Percentiles rank a stretch among this genome's conserved stretches.
These are phyloP conservation scores for Octopus sinensis DNA, from an alignment of 1,140 invertebrate genomes.

Conservation along the genomic window DNA sequence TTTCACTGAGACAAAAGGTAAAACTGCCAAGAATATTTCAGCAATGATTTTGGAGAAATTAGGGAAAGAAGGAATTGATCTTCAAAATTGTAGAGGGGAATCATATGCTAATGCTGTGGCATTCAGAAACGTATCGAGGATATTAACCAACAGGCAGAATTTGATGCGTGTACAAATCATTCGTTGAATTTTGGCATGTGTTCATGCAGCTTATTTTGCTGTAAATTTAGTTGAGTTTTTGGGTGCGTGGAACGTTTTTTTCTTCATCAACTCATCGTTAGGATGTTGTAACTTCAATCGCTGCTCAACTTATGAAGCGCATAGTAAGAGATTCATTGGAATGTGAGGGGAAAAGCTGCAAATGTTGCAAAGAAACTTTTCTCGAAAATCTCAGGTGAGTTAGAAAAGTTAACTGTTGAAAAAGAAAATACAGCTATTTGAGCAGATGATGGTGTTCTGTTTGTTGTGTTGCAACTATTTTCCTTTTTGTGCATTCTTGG, in stretches of 20 bases:
- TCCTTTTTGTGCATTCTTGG: constrained; percentile 3
- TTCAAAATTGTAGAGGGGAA: constrained; percentile 5
- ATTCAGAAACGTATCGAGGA: constrained; percentile 7
- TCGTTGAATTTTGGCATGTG: not conserved
- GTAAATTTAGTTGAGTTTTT: not conserved
- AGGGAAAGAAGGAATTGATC: not conserved
- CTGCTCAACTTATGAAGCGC: no score
- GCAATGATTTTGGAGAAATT: no score
- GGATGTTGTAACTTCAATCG: no score
- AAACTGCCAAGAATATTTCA: no score
- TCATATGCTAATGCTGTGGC: not conserved
- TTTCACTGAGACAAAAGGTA: constrained; percentile 8
- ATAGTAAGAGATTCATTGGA: no score
- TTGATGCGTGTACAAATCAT: constrained; percentile 1
- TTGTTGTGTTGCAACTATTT: constrained; percentile 4
- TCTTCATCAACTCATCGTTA: no score
- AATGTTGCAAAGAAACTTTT: constrained; percentile 4
- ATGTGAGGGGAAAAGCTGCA: not conserved
- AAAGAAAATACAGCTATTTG: constrained; percentile 1
- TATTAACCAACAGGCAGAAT: not conserved
- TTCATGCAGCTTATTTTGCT: not conserved
- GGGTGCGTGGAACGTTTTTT: no score
- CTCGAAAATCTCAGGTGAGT: not conserved
- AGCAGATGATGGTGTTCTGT: not conserved
- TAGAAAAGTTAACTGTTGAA: constrained; percentile 1